Evolutionary conservation across 2,797 vertebrate species (phyloP), one percentile per base, ranked within the genome.

Genomic region (Passerculus sandwichensis): DNA sequence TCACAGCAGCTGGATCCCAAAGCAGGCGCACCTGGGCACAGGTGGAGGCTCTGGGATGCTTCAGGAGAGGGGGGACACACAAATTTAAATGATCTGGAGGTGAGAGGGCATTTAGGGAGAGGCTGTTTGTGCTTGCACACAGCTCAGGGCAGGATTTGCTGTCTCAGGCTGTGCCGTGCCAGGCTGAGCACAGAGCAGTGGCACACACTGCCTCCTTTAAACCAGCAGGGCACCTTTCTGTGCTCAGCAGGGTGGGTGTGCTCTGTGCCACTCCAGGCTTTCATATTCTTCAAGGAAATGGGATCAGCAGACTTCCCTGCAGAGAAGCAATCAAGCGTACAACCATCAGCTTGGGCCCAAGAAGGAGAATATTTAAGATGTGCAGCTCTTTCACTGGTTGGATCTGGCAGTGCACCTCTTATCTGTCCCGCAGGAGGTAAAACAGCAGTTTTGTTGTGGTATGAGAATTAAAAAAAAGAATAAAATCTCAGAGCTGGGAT

Each of bases 301-400:
- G 70, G 62, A 95, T 80, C 82, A 70, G 59, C 92, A 93, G 66
- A 53, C 75, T 92, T 81, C 92, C 93, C 94, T 88, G 96, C 85
- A 70, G 94, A 92, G 91, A 84, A 23, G 94, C 89, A 96, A 95
- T 95, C 93, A 96, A 54, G 89, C 82, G 60, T 18, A 32, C 50
- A 40, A 17, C 59, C 38, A 26, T 6, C 62, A 61, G 91, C 73
- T n/a, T 89, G 79, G 92, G 79, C 69, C 85, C 76, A 72, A 51
- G 74, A 32, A 59, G 48, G 60, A 60, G 79, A 57, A 70, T 51
- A 38, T 1, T 3, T 66, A 53, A 84, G 66, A 67, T 53, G 73
- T 88, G 64, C 73, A 79, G 91, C 79, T 86, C n/a, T 62, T 92
- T 78, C 82, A n/a, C 29, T 2, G 2, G 59, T 38, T 81, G 85